phyloP scores from a whole-genome alignment of 2,113 vertebrate species.

The Strigops habroptila region DNA sequence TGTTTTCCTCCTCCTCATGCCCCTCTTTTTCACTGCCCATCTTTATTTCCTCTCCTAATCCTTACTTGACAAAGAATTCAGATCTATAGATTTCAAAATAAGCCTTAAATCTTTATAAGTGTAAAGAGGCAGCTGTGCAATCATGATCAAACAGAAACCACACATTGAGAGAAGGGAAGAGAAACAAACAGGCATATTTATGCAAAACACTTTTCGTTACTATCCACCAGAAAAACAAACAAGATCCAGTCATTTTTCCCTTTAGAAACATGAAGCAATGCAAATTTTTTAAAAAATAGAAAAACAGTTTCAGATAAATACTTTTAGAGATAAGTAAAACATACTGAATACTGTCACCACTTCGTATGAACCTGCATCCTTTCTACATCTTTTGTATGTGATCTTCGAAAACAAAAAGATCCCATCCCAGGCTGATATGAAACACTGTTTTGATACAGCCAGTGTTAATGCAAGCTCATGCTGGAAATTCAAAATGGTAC shows the following conservation, averaged over 20 bases:
- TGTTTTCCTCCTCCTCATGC: not conserved
- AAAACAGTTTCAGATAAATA: not conserved
- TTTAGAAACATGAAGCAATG: rapidly evolving
- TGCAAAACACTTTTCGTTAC: not conserved
- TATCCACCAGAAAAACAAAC: not conserved
- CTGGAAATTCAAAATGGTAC: not conserved
- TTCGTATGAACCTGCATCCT: not conserved
- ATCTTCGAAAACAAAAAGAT: not conserved
- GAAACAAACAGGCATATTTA: not conserved
- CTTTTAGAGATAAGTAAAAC: not conserved
- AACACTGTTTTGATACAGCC: not conserved
- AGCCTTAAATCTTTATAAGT: not conserved
- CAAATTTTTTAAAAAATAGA: rapidly evolving
- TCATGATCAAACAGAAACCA: not conserved
- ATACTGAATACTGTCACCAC: not conserved
- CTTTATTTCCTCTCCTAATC: not conserved
- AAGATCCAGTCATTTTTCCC: not conserved
- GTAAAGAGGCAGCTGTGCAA: not conserved
- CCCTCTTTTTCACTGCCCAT: not conserved
- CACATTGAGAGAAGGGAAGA: not conserved
- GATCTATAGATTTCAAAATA: not conserved
- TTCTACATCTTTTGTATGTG: rapidly evolving
- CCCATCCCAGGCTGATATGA: not conserved
- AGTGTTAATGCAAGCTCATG: not conserved
- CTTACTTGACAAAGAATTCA: not conserved